Evolutionary conservation across 2,888 invertebrate species (phyloP).

Genomic region (Nomada flava): DNA sequence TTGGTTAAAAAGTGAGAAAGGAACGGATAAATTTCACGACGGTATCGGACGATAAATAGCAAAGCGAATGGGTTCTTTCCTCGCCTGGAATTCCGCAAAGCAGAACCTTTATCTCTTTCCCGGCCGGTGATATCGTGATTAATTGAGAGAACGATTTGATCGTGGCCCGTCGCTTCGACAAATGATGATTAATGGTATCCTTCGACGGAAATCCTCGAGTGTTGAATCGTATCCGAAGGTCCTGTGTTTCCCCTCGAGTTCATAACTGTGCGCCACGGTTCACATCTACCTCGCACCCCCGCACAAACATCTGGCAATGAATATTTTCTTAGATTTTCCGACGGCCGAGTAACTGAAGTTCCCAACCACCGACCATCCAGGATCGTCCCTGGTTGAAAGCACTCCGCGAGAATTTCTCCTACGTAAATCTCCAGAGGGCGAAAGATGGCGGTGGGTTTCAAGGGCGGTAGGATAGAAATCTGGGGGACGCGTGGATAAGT

Average conservation of each 20-base stretch:
- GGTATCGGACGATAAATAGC: conserved; percentile 49
- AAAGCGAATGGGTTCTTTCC: conserved; percentile 37
- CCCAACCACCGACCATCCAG: too few species aligned
- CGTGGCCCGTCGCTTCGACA: conserved; percentile 67
- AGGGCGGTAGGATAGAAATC: neutral
- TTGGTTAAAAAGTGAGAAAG: neutral
- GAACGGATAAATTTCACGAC: conserved; percentile 43
- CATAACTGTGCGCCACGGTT: neutral
- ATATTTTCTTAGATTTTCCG: neutral
- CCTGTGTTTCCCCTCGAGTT: conserved; percentile 39
- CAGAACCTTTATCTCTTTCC: conserved; percentile 55
- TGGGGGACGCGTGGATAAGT: conserved; percentile 21
- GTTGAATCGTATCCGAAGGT: conserved; percentile 60
- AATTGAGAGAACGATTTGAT: conserved; percentile 70
- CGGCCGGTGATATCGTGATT: conserved; percentile 64
- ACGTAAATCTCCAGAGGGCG: neutral
- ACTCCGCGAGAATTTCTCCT: neutral
- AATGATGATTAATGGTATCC: conserved; percentile 75
- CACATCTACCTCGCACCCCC: neutral
- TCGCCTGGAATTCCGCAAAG: conserved; percentile 12
- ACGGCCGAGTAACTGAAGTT: neutral
- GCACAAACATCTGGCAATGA: neutral
- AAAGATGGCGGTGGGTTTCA: neutral
- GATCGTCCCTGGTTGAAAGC: too few species aligned
- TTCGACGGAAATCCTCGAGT: conserved; percentile 51